Percentiles rank a stretch among this genome's conserved stretches.
Conservation (phyloP, 2,888 invertebrate genomes). For the Allacma fusca region DNA sequence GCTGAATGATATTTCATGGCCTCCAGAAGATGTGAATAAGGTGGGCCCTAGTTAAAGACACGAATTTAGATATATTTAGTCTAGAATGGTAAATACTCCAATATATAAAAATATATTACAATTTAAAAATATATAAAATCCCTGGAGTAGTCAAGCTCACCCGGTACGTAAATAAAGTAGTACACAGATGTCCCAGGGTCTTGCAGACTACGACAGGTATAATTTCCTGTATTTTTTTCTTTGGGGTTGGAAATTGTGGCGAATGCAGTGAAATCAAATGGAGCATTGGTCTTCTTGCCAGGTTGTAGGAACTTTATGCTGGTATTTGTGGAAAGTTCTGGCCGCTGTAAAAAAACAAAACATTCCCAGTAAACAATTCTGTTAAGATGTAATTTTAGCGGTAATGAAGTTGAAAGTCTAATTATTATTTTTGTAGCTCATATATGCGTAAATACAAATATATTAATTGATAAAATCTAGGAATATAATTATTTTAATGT, state of each 20-base stretch:
- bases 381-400: too few relatives aligned
- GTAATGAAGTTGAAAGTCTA: too few relatives aligned
- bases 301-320: slow-evolving; percentile 41
- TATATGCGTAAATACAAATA: too few relatives aligned
- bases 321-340: slow-evolving; percentile 53
- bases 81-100: too few relatives aligned
- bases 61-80: too few relatives aligned
- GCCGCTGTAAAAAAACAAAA: slow-evolving; percentile 43
- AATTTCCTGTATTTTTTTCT: slow-evolving; percentile 56
- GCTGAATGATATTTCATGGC: slow-evolving; percentile 48
- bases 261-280: slow-evolving; percentile 40
- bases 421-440: too few relatives aligned
- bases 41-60: slow-evolving; percentile 44
- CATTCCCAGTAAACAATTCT: too few relatives aligned
- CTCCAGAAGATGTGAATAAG: slow-evolving; percentile 51
- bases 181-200: slow-evolving; percentile 50
- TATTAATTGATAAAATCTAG: too few relatives aligned
- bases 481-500: too few relatives aligned
- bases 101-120: too few relatives aligned
- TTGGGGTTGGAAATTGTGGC: slow-evolving; percentile 40
- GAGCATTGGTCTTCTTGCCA: slow-evolving; percentile 21
- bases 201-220: slow-evolving; percentile 56
- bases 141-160: too few relatives aligned
- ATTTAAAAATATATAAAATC: too few relatives aligned
- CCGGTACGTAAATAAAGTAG: slow-evolving; percentile 56